phyloP scores from a whole-genome alignment of 2,797 vertebrate species.

The Denticeps clupeoides region DNA sequence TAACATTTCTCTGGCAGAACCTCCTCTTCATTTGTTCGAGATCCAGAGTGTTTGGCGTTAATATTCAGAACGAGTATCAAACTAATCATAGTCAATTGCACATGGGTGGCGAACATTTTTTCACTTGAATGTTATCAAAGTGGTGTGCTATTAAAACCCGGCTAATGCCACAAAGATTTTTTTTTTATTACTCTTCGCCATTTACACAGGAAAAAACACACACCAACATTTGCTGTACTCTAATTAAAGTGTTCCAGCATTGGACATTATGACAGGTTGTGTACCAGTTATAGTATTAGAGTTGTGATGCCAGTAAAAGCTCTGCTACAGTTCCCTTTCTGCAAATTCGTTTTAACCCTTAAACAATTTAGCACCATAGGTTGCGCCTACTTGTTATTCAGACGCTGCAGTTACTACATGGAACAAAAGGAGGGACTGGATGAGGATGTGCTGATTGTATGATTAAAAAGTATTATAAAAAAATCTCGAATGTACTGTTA shows the following conservation, averaged over 20 bases:
- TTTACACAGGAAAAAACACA: not conserved
- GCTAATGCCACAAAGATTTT: slow-evolving; percentile 23
- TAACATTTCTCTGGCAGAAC: not conserved
- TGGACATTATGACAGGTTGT: not conserved
- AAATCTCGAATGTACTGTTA: too few relatives aligned
- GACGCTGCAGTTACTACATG: too few relatives aligned
- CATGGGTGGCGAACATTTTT: slow-evolving; percentile 16
- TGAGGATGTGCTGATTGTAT: too few relatives aligned
- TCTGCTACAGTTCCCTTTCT: too few relatives aligned
- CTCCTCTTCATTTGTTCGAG: not conserved
- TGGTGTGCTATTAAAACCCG: slow-evolving; percentile 15
- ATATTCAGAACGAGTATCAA: slow-evolving; percentile 15
- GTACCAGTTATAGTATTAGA: not conserved
- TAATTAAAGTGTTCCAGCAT: not conserved
- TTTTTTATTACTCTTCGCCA: slow-evolving; percentile 7
- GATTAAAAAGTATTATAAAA: too few relatives aligned
- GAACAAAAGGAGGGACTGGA: too few relatives aligned
- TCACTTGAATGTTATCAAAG: slow-evolving; percentile 15
- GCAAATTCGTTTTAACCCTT: too few relatives aligned
- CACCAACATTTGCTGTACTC: not conserved
- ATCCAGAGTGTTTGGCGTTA: slow-evolving; percentile 2
- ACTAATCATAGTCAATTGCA: slow-evolving; percentile 22
- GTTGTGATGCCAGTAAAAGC: not conserved
- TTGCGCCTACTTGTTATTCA: too few relatives aligned
- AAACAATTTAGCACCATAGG: too few relatives aligned